Base-by-base conservation (phyloP, 2,888 invertebrate genomes). In the Cosmia trapezina region DNA sequence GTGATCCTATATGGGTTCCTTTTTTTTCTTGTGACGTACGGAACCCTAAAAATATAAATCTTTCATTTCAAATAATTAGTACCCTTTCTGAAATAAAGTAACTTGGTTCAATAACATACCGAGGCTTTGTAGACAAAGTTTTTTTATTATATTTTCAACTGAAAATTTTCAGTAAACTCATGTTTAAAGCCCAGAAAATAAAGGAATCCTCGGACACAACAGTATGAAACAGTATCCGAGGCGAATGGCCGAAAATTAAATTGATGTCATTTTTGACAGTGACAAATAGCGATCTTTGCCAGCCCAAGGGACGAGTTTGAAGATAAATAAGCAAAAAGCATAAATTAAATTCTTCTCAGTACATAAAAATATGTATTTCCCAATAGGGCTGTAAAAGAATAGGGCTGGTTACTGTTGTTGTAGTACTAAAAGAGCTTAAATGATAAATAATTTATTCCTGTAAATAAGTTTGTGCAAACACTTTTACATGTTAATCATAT, bases 291-390 rank as follows among this genome's bases (percentile, higher is more conserved):
- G 64, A 76, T 78, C 71, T 76, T 59, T 17, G 49, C 61, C 67
- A 62, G 33, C 84, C 64, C 81, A 28, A 59, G 84, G 78, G 85
- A 80, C 69, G 60, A 78, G 65, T 73, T 75, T 72, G 70, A 73
- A 73, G 77, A 82, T 75, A 84, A 84, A 84, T 81, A 82, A 78
- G 65, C 68, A 81, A 77, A 80, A 63, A 72, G 57, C 61, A 80
- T 80, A 81, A 85, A 84, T 87, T 84, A 80, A 83, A 81, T 80
- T 80, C 57, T 78, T 64, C 68, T 76, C 45, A 80, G 75, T 80
- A 80, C 59, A 74, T 69, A 81, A 68, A 84, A 83, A 83, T 74
- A 76, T 76, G 17, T 85, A 86, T 84, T 87, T 87, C 87, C 86
- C 88, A 59, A 63, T 69, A 83, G 85, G 37, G 79, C 83, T 53